Conservation (phyloP, 2,113 vertebrate species). For the Patagioenas fasciata region DNA sequence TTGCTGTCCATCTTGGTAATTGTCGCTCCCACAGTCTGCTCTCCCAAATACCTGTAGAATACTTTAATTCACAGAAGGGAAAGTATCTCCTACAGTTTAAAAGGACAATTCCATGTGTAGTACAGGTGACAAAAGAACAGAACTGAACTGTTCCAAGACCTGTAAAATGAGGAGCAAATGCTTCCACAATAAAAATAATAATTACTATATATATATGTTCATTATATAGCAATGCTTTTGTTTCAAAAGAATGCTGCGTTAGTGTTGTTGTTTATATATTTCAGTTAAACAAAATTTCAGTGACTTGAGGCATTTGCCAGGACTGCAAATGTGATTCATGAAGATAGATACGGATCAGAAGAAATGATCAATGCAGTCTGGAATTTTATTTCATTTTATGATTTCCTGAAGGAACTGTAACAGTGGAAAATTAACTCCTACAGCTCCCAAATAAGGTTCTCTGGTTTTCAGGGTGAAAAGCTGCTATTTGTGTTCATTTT, state of each 20-base stretch:
- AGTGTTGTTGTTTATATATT: neutral
- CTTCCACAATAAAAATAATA: neutral
- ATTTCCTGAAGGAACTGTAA: neutral
- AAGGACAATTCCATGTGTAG: neutral
- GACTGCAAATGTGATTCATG: neutral
- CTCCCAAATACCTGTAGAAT: neutral
- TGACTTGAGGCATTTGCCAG: neutral
- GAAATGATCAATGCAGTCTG: neutral
- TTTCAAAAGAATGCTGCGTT: neutral
- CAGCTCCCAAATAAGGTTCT: neutral
- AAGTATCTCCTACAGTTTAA: neutral
- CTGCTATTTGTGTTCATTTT: neutral
- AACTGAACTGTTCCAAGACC: neutral
- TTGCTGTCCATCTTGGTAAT: neutral
- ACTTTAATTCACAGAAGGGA: neutral
- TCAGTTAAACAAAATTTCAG: neutral
- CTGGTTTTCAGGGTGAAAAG: conserved; percentile 10
- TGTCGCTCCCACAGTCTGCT: neutral
- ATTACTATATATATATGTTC: neutral
- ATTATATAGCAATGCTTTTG: neutral
- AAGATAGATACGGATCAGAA: neutral
- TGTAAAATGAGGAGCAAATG: neutral
- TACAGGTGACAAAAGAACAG: neutral
- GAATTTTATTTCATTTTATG: neutral
- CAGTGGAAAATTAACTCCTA: neutral